Percentiles rank a stretch among this genome's conserved stretches.
Conservation (phyloP, 37 sponge, comb jelly and placozoan genomes). For the Hormiphora californensis region DNA sequence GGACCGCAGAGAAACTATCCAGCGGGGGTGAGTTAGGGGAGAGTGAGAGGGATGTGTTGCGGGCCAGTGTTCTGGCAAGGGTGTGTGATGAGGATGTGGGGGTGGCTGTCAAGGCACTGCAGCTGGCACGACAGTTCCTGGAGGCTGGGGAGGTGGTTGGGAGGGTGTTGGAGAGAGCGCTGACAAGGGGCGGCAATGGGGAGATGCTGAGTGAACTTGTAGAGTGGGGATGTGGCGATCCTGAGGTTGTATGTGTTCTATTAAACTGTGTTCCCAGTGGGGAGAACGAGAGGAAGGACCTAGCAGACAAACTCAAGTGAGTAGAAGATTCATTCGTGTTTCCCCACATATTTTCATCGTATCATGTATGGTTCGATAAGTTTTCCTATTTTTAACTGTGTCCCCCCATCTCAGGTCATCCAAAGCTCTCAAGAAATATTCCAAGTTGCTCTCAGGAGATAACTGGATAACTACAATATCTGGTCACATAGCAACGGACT, state of each 20-base stretch:
- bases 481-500: not conserved
- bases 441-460: not conserved
- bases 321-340: too few relatives aligned
- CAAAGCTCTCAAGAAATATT: not conserved
- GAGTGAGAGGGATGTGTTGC: not conserved
- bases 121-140: not conserved
- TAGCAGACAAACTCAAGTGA: too few relatives aligned
- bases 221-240: too few relatives aligned
- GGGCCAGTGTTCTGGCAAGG: not conserved
- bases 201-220: too few relatives aligned
- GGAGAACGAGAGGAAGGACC: too few relatives aligned
- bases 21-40: not conserved
- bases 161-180: too few relatives aligned
- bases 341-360: too few relatives aligned
- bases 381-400: not conserved
- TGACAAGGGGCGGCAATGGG: too few relatives aligned
- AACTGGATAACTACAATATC: not conserved
- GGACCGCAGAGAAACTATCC: constrained; percentile 8
- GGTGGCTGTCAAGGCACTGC: not conserved
- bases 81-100: not conserved
- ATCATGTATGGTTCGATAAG: too few relatives aligned
- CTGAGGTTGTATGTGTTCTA: too few relatives aligned
- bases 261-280: too few relatives aligned
- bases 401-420: not conserved
- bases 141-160: too few relatives aligned